Base-by-base conservation (phyloP, 2,797 vertebrate genomes). In the Protosalanx chinensis region DNA sequence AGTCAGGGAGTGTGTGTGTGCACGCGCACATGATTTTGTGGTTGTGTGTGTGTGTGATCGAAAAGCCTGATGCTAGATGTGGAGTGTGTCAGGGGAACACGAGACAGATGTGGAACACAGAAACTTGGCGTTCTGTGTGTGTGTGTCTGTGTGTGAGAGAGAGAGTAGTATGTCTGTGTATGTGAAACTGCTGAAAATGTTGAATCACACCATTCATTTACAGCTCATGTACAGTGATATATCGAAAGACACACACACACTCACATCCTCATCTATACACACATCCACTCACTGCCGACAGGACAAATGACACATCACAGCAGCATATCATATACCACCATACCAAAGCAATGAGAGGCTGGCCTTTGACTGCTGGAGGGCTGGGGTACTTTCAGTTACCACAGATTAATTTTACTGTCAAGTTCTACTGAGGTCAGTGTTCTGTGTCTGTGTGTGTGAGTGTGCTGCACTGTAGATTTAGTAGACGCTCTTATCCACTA, bases 121-220 rank as follows among this genome's bases (percentile, higher is more conserved):
- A 63, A 71, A 66, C 73, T 85, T 84, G 83, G 86, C 87, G 73
- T 74, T 51, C 8, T 13, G 63, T 32, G 60, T 72, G 86, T 88
- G 86, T 88, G 86, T 85, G 81, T 79, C 80, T 86, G 86, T 89
- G 82, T 89, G 84, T 78, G 30, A 3, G 15, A 75, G 75, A 82
- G 59, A 73, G 64, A 46, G 41, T 46, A 12, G 10, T 12, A 46
- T 46, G 41, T 46, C 41, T 46, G 41, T 46, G 41, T 46, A 8
- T 46, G 12, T 46, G 41, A 85, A 79, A 64, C 84, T 87, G 57
- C 27, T 86, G 86, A 87, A 90, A 88, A 76, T 75, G 64, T 69
- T 35, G 73, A 78, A 74, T 83, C 80, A 81, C 13, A 32, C n/a
- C 3, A 23, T 58, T 66, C 64, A 63, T 70, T 35, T 75, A 70